Percentiles rank a stretch among this genome's conserved stretches.
Evolutionary conservation across 2,113 vertebrate genomes (phyloP).

Genomic region (Oncorhynchus keta): DNA sequence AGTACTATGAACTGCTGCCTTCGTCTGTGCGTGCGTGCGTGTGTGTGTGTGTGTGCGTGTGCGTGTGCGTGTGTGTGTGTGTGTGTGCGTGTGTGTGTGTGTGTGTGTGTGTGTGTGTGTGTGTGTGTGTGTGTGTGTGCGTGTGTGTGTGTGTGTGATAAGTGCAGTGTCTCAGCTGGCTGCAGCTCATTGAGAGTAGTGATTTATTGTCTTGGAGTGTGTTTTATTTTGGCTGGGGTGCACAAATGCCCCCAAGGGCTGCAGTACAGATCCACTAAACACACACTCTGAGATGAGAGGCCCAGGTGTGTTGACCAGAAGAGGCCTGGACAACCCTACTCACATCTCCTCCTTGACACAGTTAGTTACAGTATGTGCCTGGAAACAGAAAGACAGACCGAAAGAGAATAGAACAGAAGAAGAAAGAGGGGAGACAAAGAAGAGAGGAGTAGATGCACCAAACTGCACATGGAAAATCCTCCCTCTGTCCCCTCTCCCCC

Average conservation of each 20-base stretch:
- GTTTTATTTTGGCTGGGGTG: conserved; percentile 75
- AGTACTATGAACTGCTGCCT: not conserved
- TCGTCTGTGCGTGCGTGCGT: not conserved
- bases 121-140: not conserved
- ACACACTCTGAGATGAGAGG: not conserved
- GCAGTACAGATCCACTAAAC: conserved; percentile 22
- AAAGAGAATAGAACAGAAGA: too few species aligned
- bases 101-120: not conserved
- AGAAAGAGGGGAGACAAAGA: conserved; percentile 7
- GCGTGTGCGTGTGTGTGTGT: not conserved
- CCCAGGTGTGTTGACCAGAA: conserved; percentile 4
- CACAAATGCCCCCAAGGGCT: conserved; percentile 61
- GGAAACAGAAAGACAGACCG: too few species aligned
- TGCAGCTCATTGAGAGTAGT: conserved; percentile 72
- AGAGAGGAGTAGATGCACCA: conserved; percentile 54
- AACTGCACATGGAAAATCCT: conserved; percentile 69
- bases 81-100: conserved; percentile 26
- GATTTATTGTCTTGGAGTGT: conserved; percentile 70
- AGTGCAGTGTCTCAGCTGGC: conserved; percentile 61
- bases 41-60: not conserved
- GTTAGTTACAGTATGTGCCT: too few species aligned
- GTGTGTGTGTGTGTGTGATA: not conserved
- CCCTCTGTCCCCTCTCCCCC: not conserved
- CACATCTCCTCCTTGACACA: not conserved
- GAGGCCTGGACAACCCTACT: conserved; percentile 21